Conservation (phyloP, 2,113 vertebrate species). For the Azemiops feae region DNA sequence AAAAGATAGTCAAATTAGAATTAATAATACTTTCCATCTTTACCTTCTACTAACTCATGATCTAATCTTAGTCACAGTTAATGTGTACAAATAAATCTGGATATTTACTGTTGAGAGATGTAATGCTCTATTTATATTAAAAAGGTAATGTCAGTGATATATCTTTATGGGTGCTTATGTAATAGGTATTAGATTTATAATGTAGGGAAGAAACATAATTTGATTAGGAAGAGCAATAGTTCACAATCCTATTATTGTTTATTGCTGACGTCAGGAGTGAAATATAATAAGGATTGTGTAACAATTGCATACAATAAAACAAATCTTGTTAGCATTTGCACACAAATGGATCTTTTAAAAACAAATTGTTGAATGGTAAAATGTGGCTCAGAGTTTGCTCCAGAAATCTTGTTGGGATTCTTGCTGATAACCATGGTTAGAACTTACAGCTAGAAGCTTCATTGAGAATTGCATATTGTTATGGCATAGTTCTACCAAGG, state of each 20-base stretch:
- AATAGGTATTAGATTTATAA: conserved; percentile 76
- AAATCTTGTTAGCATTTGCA: conserved; percentile 40
- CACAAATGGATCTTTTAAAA: conserved; percentile 41
- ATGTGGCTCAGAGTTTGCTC: not conserved
- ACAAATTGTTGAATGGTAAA: not conserved
- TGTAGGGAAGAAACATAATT: conserved; percentile 68
- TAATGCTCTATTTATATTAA: conserved; percentile 66
- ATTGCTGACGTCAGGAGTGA: conserved; percentile 71
- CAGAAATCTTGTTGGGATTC: not conserved
- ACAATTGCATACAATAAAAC: conserved; percentile 58
- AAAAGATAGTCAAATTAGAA: conserved; percentile 49
- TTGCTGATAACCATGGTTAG: not conserved
- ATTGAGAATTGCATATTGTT: not conserved
- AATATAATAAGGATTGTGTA: conserved; percentile 59
- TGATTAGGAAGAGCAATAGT: conserved; percentile 73
- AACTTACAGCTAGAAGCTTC: not conserved
- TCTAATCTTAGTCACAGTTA: conserved; percentile 67
- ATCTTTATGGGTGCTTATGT: conserved; percentile 73
- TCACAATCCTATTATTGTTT: conserved; percentile 74
- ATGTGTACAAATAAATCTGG: conserved; percentile 67
- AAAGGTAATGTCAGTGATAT: conserved; percentile 72
- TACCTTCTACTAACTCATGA: conserved; percentile 65
- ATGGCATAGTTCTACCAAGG: not conserved
- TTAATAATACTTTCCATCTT: conserved; percentile 53
- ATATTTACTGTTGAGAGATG: conserved; percentile 62